Evolutionary conservation across 2,113 vertebrate species (phyloP).

Genomic region (Corythornis vintsioides): DNA sequence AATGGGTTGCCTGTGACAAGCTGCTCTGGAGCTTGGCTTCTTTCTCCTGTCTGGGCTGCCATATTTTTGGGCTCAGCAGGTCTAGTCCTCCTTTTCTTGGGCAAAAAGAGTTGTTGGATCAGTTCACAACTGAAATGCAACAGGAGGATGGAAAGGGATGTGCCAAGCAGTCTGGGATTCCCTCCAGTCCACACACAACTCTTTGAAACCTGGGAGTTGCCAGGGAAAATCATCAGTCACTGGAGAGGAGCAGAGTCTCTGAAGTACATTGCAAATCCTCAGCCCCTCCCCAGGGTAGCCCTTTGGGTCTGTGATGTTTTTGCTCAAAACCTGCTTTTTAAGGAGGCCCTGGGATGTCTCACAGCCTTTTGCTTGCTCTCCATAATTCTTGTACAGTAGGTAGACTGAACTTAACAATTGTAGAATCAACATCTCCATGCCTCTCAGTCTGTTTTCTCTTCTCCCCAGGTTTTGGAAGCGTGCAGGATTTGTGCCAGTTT

Average conservation of each 20-base stretch:
- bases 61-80: background rate
- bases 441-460: background rate
- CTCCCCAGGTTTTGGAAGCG: conserved; percentile 92
- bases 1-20: background rate
- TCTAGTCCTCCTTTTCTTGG: background rate
- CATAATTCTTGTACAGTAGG: background rate
- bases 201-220: background rate
- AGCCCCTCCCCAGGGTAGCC: background rate
- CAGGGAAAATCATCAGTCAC: background rate
- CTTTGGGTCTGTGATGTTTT: background rate
- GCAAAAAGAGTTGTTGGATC: background rate
- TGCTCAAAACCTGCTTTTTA: background rate
- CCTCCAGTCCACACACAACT: background rate
- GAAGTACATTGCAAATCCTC: background rate
- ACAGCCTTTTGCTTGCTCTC: background rate
- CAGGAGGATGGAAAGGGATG: background rate
- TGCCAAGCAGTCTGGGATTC: background rate
- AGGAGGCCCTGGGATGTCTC: background rate
- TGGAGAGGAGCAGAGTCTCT: background rate
- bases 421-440: background rate
- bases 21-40: background rate
- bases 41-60: background rate
- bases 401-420: background rate
- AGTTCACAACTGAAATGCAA: background rate
- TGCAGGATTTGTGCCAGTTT: conserved; percentile 92